Base-by-base conservation (phyloP, 2,888 invertebrate genomes). In the Melanophora roralis region DNA sequence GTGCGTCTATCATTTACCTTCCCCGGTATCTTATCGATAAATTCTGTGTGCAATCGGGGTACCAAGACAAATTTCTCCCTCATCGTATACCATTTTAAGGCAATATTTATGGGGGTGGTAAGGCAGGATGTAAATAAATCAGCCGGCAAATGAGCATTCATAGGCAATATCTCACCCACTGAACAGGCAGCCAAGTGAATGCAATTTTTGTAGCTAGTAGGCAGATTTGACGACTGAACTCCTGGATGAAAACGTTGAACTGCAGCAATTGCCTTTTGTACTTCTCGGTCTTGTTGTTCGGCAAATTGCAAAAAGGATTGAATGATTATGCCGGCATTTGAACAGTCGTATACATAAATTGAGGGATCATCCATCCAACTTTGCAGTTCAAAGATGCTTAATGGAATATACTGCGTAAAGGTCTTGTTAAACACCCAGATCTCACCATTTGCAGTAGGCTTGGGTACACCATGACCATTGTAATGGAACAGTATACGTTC, bases 341-440 rank as follows among this genome's bases (percentile, higher is more conserved):
- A 98, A 91, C 99, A 99, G 91, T 99, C 99, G 90, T 98, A 99
- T 21, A 99, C 98, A 91, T 98, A 99, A 82, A 99, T 98, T 64
- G 98, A 98, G 0, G 99, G 99, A 73, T 97, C 95, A 69, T 98
- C 98, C 98, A 99, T 98, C 99, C 99, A 99, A 53, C 95, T 95
- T 92, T 99, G 99, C 76, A 99, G 92, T 91, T 99, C 99, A 90
- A 97, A 99, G 84, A 99, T 95, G 68, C 98, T 99, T 86, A 99
- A 91, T 53, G 99, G 99, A 91, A 99, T 99, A 92, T 99, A 99
- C 91, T 99, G 99, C 3, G 99, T 99, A 90, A 97, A 99, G 38
- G 94, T 96, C 94, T 97, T 94, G 91, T 99, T 99, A 91, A 99
- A 99, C 3, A 99, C 98, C 99, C 99, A 99, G 85, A 99, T 97